Conservation (phyloP, 1,140 invertebrate species). For the Lamellibrachia luymesi region DNA sequence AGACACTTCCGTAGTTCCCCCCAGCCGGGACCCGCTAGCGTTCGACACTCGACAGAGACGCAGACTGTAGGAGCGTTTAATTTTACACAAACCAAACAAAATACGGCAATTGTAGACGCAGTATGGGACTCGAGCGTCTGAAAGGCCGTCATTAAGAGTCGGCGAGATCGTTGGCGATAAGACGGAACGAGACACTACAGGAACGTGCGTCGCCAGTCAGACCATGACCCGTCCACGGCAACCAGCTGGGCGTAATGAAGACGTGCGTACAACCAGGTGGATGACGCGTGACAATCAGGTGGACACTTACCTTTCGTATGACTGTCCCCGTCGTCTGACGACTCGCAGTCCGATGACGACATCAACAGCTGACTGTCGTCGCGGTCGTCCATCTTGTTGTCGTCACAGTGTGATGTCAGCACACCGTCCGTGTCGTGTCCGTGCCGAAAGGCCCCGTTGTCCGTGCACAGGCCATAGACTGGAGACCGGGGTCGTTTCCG, state of each 20-base stretch:
- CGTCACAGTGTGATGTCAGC: conserved; percentile 14
- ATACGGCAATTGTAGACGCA: neutral
- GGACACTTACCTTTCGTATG: neutral
- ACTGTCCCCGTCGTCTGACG: neutral
- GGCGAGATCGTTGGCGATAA: neutral
- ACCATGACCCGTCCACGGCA: neutral
- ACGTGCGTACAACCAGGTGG: neutral
- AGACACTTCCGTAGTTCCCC: neutral
- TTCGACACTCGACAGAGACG: neutral
- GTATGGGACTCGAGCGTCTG: neutral
- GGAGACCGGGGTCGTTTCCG: neutral
- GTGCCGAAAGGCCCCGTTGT: neutral
- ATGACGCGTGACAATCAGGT: neutral
- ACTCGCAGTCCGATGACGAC: neutral
- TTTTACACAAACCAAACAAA: conserved; percentile 5
- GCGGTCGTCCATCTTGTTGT: conserved; percentile 7
- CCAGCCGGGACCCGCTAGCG: neutral
- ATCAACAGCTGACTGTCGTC: conserved; percentile 5
- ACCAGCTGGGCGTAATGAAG: neutral
- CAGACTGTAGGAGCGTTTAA: neutral
- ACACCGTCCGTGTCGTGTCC: conserved; percentile 3
- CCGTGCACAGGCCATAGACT: neutral
- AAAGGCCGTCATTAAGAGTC: neutral
- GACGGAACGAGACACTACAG: neutral
- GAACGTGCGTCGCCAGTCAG: neutral